A percentile compares a stretch with the other conserved stretches of the same genome.
These are phyloP conservation scores for Bradypodion pumilum DNA, from an alignment of 2,797 vertebrate genomes.

Conservation along the genomic window DNA sequence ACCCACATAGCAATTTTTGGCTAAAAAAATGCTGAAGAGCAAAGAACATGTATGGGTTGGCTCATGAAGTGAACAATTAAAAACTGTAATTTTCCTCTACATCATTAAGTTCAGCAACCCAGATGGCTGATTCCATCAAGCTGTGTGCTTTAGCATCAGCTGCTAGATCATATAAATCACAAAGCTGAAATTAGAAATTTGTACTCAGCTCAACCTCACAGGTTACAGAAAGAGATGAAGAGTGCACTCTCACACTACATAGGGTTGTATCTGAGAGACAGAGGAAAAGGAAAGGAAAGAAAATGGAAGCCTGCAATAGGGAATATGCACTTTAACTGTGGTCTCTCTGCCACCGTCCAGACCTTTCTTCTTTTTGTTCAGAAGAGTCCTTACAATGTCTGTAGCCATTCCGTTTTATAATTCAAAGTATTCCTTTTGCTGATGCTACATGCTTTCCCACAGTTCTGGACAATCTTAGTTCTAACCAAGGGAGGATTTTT, in stretches of 20 bases:
- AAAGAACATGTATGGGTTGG: neutral
- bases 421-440: conserved; percentile 10
- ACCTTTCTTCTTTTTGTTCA: neutral
- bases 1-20: neutral
- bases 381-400: neutral
- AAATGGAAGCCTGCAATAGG: neutral
- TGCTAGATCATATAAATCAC: conserved; percentile 13
- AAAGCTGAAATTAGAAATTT: conserved; percentile 15
- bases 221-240: conserved; percentile 6
- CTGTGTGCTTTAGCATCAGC: neutral
- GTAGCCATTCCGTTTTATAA: neutral
- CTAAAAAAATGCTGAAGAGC: neutral
- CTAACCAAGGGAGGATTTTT: conserved; percentile 40
- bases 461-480: conserved; percentile 40
- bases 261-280: conserved; percentile 17
- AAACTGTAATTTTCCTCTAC: neutral
- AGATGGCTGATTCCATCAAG: neutral
- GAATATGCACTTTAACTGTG: conserved; percentile 28
- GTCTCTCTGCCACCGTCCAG: neutral
- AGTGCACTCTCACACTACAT: conserved; percentile 14
- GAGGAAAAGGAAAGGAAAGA: conserved; percentile 14
- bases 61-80: conserved; percentile 2
- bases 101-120: neutral
- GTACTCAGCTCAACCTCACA: conserved; percentile 12
- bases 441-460: conserved; percentile 20